Base-by-base conservation (phyloP, 1,140 invertebrate species). In the Camponotus pennsylvanicus region DNA sequence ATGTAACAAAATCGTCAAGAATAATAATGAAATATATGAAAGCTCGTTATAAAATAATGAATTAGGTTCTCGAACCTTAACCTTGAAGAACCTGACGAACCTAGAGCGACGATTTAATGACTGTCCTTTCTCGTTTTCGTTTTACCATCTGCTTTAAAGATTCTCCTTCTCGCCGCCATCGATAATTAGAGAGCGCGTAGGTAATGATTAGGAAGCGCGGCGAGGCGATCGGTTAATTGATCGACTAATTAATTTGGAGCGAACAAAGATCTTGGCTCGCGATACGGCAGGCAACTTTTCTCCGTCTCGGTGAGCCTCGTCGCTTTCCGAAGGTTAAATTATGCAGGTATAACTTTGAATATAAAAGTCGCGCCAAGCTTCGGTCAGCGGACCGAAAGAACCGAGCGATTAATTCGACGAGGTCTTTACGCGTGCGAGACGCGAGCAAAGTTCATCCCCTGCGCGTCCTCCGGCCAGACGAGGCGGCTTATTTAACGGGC, bases 401-500 rank as follows among this genome's bases (percentile, higher is more conserved):
- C 13, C 52, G 40, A 34, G 70, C n/a, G 21, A 57, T 85, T 73
- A 82, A 70, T 80, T 71, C 85, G 85, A 87, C 40, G 86, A 87
- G 77, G 73, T 79, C 84, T 66, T 85, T 87, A 86, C 77, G 42
- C 77, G 86, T 37, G 55, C 75, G 73, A 89, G 71, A 87, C 88
- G 78, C 78, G 70, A 52, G 49, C 69, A 55, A 88, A 90, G 90
- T 88, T 83, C 21, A 83, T 27, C 55, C 69, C 40, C 69, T 34
- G 3, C 27, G 80, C 87, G 89, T 91, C 88, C 87, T 75, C 84
- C 86, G 87, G 73, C 84, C 63, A 79, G 90, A 88, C 88, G 67
- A 88, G 63, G 71, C 61, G 67, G 79, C 78, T 89, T 89, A 91
- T 82, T 82, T 64, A 71, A 57, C 40, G 66, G 83, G 86, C 70